Percentiles rank a stretch among this genome's conserved stretches.
Evolutionary conservation across 2,797 vertebrate species (phyloP).

Genomic region (Poecile montanus): DNA sequence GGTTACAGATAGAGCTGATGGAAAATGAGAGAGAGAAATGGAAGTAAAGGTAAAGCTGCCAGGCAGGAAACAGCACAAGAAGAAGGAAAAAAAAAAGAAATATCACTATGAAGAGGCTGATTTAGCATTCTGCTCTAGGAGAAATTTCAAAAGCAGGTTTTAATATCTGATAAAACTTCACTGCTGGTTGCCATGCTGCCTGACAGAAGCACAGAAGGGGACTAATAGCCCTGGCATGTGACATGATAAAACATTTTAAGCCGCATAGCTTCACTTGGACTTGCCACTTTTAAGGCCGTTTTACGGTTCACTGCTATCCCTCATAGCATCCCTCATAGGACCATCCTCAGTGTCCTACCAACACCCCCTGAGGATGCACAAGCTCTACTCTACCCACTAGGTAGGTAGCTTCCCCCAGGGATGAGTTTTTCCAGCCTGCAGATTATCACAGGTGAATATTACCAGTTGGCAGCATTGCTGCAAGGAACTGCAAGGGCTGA

Average conservation of each 20-base stretch:
- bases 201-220: constrained; percentile 30
- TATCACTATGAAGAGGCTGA: background rate
- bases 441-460: background rate
- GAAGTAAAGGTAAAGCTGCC: constrained; percentile 38
- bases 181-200: background rate
- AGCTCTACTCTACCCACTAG: background rate
- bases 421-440: background rate
- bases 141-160: constrained; percentile 25
- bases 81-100: rapidly evolving
- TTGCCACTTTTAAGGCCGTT: background rate
- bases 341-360: background rate
- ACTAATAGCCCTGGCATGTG: background rate
- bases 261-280: background rate
- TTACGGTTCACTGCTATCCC: background rate
- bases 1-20: constrained; percentile 56
- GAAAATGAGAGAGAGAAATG: constrained; percentile 45
- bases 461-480: background rate
- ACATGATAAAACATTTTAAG: background rate
- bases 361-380: background rate
- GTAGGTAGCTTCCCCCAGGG: background rate
- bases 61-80: background rate
- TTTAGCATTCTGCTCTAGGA: constrained; percentile 29
- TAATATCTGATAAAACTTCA: constrained; percentile 31
- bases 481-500: background rate
- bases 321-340: too few relatives aligned